These are phyloP conservation scores for Caranx ignobilis DNA, from an alignment of 2,113 vertebrate species.

Conservation along the genomic window DNA sequence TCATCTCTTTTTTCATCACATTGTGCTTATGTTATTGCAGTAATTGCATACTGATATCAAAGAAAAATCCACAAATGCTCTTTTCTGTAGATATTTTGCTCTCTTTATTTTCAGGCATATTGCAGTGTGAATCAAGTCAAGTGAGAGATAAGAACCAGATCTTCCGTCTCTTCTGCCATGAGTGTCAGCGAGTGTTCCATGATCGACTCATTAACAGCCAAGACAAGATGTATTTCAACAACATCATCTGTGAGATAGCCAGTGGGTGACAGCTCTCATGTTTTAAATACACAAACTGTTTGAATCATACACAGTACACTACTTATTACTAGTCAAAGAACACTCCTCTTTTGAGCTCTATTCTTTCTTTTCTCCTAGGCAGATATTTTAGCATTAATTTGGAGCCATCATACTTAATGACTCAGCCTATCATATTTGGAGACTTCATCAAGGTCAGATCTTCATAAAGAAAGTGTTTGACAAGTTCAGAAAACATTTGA, in stretches of 20 bases:
- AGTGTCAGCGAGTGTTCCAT: conserved; percentile 90
- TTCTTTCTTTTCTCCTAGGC: conserved; percentile 73
- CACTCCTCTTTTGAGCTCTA: background rate
- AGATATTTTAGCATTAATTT: conserved; percentile 87
- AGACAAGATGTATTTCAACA: conserved; percentile 89
- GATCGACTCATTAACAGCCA: conserved; percentile 89
- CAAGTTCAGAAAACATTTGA: background rate
- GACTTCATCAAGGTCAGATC: conserved; percentile 87
- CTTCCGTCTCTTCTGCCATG: conserved; percentile 89
- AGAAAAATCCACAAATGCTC: background rate
- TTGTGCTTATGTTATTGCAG: background rate
- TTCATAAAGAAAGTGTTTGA: background rate
- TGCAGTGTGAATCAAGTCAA: conserved; percentile 85
- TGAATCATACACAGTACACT: background rate
- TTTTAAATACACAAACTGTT: background rate
- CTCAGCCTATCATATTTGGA: conserved; percentile 88
- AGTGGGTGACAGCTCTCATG: conserved; percentile 71
- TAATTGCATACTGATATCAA: background rate
- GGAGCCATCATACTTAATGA: conserved; percentile 84
- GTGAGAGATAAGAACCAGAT: conserved; percentile 87
- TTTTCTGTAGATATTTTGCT: background rate
- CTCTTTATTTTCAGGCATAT: conserved; percentile 77
- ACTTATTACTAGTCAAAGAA: background rate
- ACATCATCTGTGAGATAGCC: conserved; percentile 88
- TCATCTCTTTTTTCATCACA: background rate